Percentiles rank a stretch among this genome's conserved stretches.
Evolutionary conservation across 2,888 invertebrate species (phyloP).

Genomic region (Coelinius sp.): DNA sequence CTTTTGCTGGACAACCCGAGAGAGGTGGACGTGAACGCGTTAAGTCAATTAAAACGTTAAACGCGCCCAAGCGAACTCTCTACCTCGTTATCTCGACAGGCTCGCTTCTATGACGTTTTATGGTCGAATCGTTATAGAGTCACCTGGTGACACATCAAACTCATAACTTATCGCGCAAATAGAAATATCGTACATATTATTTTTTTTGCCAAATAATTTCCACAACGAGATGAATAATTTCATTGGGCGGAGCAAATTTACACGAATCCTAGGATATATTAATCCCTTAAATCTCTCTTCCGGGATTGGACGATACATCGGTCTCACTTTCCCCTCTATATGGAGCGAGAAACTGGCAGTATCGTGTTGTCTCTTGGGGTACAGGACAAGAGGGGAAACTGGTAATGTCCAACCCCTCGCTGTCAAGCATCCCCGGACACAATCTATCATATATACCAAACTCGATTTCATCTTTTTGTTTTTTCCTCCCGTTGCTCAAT

Average conservation of each 20-base stretch:
- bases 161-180: neutral
- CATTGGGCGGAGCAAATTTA: constrained; percentile 19
- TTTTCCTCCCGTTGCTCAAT: constrained; percentile 46
- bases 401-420: constrained; percentile 39
- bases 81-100: constrained; percentile 52
- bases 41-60: constrained; percentile 58
- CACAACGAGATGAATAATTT: neutral
- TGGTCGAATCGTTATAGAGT: constrained; percentile 4
- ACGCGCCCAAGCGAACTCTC: constrained; percentile 50
- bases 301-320: constrained; percentile 20
- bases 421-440: constrained; percentile 62
- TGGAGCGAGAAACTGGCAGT: neutral
- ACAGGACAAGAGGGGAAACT: constrained; percentile 8
- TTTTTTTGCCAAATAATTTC: neutral
- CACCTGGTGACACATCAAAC: constrained; percentile 15
- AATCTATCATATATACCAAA: constrained; percentile 68
- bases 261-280: constrained; percentile 2
- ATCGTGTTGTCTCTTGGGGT: constrained; percentile 23
- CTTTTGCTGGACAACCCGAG: neutral
- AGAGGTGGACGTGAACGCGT: constrained; percentile 52
- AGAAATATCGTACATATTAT: neutral
- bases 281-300: constrained; percentile 9
- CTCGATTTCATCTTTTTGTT: constrained; percentile 62
- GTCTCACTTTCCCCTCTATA: neutral
- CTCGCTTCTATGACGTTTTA: constrained; percentile 39